Evolutionary conservation across 2,113 vertebrate genomes (phyloP), one percentile per base, ranked within the genome.

Genomic region (Grantiella picta): DNA sequence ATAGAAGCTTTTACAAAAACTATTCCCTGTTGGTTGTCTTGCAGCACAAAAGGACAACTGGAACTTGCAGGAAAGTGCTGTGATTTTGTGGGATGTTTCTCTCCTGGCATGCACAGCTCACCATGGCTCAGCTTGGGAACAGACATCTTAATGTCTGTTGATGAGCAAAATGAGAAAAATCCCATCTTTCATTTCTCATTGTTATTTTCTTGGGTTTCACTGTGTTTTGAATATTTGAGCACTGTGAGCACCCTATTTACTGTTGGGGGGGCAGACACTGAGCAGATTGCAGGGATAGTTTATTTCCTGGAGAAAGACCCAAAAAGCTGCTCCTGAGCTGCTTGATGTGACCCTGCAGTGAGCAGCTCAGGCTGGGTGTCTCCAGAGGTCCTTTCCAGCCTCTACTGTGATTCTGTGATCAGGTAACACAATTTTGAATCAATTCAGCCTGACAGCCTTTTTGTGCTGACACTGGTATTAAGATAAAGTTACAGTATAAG

Each of bases 331-430:
- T 21, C 18, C 28, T 33, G 49, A 81, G 42, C 38, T 66, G 11
- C 31, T 63, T 24, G 12, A 9, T 33, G 15, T 60, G 40, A 18
- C 0, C 0, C 24, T 36, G 16, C 53, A 72, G 10, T 44, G 53
- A 42, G 36, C n/a, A 33, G n/a, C 4, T 18, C n/a, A 65, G 36
- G 33, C 33, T 60, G 23, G 18, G 24, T 52, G 13, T 66, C 40
- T 94, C 61, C 65, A 57, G 57, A 66, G 42, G 5, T 45, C 14
- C 20, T 40, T 52, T 38, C 31, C 31, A 61, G 0, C n/a, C 52
- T 66, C 11, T 66, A 8, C 36, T 76, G 20, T 42, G 65, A 54
- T 56, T 77, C 53, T 84, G 11, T 65, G 35, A 49, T 21, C 9
- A 80, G 15, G 45, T 19, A 52, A 38, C 19, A 25, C 19, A 44